Percentiles rank a stretch among this genome's conserved stretches.
Conservation (phyloP, 2,888 invertebrate species). For the Leptopilina syphax region DNA sequence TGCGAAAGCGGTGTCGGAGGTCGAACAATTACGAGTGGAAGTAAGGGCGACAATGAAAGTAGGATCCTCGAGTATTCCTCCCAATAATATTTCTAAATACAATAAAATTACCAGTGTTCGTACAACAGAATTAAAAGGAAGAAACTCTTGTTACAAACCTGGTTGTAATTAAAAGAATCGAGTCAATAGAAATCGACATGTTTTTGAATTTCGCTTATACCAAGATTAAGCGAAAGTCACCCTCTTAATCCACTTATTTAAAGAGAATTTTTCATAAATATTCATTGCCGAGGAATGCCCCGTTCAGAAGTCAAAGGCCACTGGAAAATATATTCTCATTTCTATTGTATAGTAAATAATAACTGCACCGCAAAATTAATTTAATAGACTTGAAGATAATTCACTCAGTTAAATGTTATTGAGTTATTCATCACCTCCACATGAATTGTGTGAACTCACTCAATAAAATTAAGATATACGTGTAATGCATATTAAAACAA, state of each 20-base stretch:
- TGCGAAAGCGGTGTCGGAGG: too few relatives aligned
- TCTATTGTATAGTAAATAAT: conserved; percentile 1
- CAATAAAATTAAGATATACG: neutral
- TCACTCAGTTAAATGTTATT: neutral
- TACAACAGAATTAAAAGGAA: neutral
- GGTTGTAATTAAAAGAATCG: neutral
- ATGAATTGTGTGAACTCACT: conserved; percentile 4
- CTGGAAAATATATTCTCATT: neutral
- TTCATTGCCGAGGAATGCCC: neutral
- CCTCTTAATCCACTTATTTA: conserved; percentile 1
- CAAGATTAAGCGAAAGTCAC: neutral
- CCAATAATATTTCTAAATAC: too few relatives aligned
- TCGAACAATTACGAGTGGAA: too few relatives aligned
- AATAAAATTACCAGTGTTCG: too few relatives aligned
- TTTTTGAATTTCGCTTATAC: neutral
- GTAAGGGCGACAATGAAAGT: too few relatives aligned
- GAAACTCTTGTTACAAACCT: neutral
- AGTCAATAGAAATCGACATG: conserved; percentile 17
- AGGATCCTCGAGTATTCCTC: too few relatives aligned
- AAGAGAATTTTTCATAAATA: neutral
- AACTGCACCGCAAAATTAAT: neutral
- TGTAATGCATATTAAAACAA: neutral
- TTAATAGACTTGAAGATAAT: neutral
- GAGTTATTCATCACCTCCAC: conserved; percentile 3
- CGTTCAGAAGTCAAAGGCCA: neutral